Evolutionary conservation across 1,140 invertebrate species (phyloP).

Genomic region (Caenorhabditis brenneri): DNA sequence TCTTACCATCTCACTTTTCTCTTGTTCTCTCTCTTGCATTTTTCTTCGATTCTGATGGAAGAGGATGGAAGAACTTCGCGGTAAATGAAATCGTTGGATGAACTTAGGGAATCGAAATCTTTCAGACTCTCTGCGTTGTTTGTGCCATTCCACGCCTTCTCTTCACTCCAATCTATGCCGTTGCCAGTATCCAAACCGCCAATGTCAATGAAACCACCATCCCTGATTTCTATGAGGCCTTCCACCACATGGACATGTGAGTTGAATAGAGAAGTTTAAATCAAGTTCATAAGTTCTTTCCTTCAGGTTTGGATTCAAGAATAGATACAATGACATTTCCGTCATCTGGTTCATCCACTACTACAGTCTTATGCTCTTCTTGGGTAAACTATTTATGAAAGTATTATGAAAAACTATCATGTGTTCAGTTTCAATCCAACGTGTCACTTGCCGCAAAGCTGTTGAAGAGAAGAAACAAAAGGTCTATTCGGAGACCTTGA

Average conservation of each 20-base stretch:
- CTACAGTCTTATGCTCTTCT: not conserved
- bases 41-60: not conserved
- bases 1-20: not conserved
- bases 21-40: not conserved
- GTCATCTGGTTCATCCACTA: conserved; percentile 15
- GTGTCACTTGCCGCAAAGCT: not conserved
- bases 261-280: not conserved
- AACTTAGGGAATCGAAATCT: not conserved
- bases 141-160: not conserved
- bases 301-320: not conserved
- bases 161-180: not conserved
- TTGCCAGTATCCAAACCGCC: not conserved
- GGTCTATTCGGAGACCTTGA: not conserved
- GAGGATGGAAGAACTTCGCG: conserved; percentile 11
- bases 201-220: not conserved
- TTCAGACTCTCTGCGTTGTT: not conserved
- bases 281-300: not conserved
- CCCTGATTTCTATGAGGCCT: not conserved
- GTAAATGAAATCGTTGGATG: not conserved
- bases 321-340: not conserved
- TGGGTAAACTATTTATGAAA: not conserved
- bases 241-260: not conserved
- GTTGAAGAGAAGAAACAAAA: conserved; percentile 5
- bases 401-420: not conserved
- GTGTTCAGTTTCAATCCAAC: not conserved